phyloP scores from a whole-genome alignment of 2,113 vertebrate genomes.

The Carollia perspicillata region DNA sequence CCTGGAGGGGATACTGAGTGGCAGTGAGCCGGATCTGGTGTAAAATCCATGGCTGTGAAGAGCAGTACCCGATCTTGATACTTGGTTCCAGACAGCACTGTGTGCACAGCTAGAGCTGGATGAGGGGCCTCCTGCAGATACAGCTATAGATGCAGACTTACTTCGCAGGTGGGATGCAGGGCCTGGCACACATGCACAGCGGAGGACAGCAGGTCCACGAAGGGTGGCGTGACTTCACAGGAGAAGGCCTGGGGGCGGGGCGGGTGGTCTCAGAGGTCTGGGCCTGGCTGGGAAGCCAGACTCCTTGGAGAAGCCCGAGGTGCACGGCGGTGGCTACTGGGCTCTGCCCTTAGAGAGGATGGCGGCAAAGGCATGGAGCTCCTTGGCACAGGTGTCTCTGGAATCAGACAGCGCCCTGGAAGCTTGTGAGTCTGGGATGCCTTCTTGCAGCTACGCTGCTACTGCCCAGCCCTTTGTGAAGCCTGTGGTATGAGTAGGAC shows the following conservation, averaged over 20 bases:
- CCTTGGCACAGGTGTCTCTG: no score
- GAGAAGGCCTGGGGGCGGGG: not conserved
- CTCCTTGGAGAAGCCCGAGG: rapidly evolving
- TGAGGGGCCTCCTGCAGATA: rapidly evolving
- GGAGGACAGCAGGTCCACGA: not conserved
- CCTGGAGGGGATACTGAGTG: no score
- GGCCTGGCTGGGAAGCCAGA: rapidly evolving
- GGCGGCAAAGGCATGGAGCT: not conserved
- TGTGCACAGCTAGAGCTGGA: not conserved
- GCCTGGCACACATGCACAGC: rapidly evolving
- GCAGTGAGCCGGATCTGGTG: not conserved
- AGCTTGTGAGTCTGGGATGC: rapidly evolving
- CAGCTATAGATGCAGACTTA: not conserved
- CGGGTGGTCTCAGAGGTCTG: not conserved
- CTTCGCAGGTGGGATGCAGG: no score
- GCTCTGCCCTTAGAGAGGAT: not conserved
- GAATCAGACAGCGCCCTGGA: rapidly evolving
- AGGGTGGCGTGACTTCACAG: not conserved
- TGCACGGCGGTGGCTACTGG: rapidly evolving
- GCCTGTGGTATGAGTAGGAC: rapidly evolving
- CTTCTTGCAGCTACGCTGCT: rapidly evolving
- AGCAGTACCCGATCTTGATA: not conserved
- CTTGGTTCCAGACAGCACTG: rapidly evolving
- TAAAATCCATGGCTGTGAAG: not conserved
- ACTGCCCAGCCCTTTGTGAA: not conserved